Conservation (phyloP, 2,113 vertebrate genomes). For the Thymallus thymallus region DNA sequence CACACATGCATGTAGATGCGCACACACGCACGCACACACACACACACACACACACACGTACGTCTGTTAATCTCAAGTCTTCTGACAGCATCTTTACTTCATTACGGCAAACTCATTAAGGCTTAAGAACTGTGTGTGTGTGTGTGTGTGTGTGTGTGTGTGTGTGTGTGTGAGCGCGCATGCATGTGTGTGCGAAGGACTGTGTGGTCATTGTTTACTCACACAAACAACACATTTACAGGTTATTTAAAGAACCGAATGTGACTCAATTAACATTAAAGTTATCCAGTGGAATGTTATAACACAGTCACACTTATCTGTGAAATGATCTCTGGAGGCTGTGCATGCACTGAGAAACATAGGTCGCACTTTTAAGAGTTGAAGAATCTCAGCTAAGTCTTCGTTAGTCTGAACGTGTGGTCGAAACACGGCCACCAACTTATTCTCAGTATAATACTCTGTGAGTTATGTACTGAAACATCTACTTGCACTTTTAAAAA, state of each 20-base stretch:
- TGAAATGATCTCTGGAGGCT: background rate
- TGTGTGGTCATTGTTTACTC: slow-evolving; percentile 60
- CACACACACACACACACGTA: background rate
- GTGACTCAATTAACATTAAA: background rate
- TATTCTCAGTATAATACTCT: background rate
- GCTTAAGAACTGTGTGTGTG: background rate
- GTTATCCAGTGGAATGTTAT: background rate
- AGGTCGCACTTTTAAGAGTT: background rate
- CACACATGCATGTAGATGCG: slow-evolving; percentile 65
- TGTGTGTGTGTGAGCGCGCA: slow-evolving; percentile 2
- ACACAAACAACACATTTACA: background rate
- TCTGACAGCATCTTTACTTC: slow-evolving; percentile 17
- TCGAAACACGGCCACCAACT: background rate
- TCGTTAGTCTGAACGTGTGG: background rate
- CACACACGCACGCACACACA: background rate
- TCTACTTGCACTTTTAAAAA: background rate
- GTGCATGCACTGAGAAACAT: background rate
- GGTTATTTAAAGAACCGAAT: slow-evolving; percentile 3
- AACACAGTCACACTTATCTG: background rate
- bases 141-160: background rate
- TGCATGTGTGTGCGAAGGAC: background rate
- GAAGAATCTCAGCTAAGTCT: background rate
- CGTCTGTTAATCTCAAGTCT: background rate
- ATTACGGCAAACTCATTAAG: slow-evolving; percentile 29
- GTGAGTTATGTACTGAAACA: background rate